Percentiles rank a stretch among this genome's conserved stretches.
These are phyloP conservation scores for Drosophila melanica DNA, from an alignment of 1,140 invertebrate species.

Conservation along the genomic window DNA sequence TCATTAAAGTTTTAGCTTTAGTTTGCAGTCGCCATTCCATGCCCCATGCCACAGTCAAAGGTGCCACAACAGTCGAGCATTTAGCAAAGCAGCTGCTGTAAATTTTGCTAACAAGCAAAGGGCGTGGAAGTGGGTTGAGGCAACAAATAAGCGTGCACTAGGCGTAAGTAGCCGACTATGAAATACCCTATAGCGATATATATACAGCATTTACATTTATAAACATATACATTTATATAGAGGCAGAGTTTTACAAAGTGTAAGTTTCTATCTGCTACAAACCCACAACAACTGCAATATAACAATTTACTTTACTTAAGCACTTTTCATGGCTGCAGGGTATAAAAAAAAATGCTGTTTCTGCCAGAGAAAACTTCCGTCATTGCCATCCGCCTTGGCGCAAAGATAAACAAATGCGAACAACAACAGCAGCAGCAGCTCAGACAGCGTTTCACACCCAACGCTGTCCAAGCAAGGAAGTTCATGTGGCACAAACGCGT, in stretches of 20 bases:
- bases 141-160: not conserved
- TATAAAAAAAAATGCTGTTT: conserved; percentile 19
- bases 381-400: conserved; percentile 40
- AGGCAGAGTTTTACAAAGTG: no score
- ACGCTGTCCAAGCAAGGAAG: conserved; percentile 45
- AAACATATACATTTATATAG: no score
- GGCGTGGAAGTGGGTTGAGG: conserved; percentile 7
- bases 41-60: conserved; percentile 4
- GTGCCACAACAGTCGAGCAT: conserved; percentile 51
- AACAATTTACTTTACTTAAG: no score
- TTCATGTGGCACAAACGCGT: conserved; percentile 59
- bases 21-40: conserved; percentile 1
- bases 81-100: conserved; percentile 69
- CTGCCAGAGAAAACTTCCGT: conserved; percentile 65
- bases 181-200: not conserved
- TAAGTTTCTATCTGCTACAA: no score
- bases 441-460: conserved; percentile 13
- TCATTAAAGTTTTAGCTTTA: conserved; percentile 51
- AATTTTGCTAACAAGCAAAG: conserved; percentile 52
- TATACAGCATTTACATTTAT: no score
- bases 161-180: not conserved
- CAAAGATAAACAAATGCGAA: conserved; percentile 36
- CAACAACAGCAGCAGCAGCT: conserved; percentile 7
- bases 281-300: no score
- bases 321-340: not conserved